Conservation (phyloP, 2,113 vertebrate genomes). For the Odocoileus hemionus region DNA sequence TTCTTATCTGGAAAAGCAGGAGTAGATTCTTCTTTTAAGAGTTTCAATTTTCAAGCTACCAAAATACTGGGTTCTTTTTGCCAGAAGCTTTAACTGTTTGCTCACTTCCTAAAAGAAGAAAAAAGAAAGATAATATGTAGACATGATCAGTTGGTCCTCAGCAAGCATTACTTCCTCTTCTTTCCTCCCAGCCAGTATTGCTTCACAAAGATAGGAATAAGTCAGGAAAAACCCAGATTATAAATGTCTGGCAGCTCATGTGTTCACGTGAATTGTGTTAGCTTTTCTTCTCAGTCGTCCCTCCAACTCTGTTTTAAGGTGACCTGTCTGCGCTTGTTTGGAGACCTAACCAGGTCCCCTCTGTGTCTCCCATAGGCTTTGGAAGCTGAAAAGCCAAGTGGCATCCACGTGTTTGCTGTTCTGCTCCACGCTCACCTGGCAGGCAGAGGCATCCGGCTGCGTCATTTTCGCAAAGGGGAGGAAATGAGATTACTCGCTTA, state of each 20-base stretch:
- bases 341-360: background rate
- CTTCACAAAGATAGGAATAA: background rate
- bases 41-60: background rate
- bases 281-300: slow-evolving; percentile 5
- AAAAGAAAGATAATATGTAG: background rate
- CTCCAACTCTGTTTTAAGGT: background rate
- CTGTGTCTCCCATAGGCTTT: slow-evolving; percentile 79
- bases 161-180: background rate
- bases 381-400: slow-evolving; percentile 84
- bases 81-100: background rate
- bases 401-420: slow-evolving; percentile 87
- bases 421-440: slow-evolving; percentile 90
- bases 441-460: slow-evolving; percentile 85
- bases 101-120: background rate
- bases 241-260: background rate
- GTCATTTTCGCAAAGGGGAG: slow-evolving; percentile 84
- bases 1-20: background rate
- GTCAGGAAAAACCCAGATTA: background rate
- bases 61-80: background rate
- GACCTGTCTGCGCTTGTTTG: background rate
- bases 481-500: slow-evolving; percentile 86
- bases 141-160: background rate
- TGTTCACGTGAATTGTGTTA: background rate
- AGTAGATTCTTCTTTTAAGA: background rate
- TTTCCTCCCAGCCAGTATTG: background rate